Evolutionary conservation across 1,140 invertebrate species (phyloP), one percentile per base, ranked within the genome.

Genomic region (Orchesella cincta): DNA sequence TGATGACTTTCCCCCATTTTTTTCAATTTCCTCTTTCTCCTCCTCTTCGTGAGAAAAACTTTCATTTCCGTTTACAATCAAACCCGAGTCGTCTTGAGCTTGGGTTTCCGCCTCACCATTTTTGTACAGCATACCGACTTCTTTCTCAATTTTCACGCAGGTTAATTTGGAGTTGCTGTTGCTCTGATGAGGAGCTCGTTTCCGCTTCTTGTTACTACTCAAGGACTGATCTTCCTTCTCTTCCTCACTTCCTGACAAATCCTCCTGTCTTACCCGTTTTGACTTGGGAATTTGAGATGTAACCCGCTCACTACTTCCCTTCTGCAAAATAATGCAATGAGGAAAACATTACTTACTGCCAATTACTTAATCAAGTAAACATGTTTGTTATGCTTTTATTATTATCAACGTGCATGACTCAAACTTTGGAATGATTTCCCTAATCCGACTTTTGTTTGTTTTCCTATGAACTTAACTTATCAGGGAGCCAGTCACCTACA

Each of bases 41-140:
- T 57, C 26, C 23, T 26, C 26, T 57, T 26, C 29, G 2, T 3
- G 62, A 31, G 62, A 67, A 67, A 67, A 31, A 67, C 31, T 67
- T 67, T 33, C 23, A 67, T 67, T 67, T 67, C 62, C 62, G 62
- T 67, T 67, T 67, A n/a, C 23, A 67, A 67, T 67, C 62, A 67
- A 33, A 14, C 33, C 62, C 39, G 39, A 20, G 20, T 46, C 8
- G 20, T 46, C 20, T 20, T 46, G 39, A n/a, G n/a, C n/a, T n/a
- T n/a, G n/a, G n/a, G n/a, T n/a, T n/a, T n/a, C n/a, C n/a, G n/a
- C n/a, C n/a, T n/a, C n/a, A n/a, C n/a, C n/a, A n/a, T n/a, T n/a
- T n/a, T n/a, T n/a, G n/a, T n/a, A n/a, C n/a, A n/a, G n/a, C n/a
- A n/a, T n/a, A n/a, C n/a, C n/a, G n/a, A n/a, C 5, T 29, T 67